phyloP scores from a whole-genome alignment of 2,113 vertebrate species.

The Dolichotis patagonum region DNA sequence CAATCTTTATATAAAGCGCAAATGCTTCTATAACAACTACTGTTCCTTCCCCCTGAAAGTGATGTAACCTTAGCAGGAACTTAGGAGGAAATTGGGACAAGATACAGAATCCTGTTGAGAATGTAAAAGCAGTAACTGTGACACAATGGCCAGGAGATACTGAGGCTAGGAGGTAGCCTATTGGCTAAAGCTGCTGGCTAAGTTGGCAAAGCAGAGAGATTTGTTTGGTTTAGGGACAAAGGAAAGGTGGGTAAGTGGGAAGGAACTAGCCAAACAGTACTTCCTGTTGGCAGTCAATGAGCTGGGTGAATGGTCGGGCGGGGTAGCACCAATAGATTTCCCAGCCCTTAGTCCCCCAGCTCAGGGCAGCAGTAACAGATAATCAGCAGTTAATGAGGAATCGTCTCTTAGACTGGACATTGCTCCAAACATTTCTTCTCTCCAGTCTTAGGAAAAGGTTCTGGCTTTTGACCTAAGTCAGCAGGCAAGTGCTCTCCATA shows the following conservation, averaged over 20 bases:
- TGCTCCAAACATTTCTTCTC: slow-evolving; percentile 47
- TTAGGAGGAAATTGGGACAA: slow-evolving; percentile 49
- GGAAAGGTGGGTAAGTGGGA: slow-evolving; percentile 24
- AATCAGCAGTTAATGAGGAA: slow-evolving; percentile 74
- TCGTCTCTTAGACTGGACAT: slow-evolving; percentile 62
- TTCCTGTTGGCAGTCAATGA: slow-evolving; percentile 77
- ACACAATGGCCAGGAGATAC: slow-evolving; percentile 52
- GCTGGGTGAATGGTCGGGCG: slow-evolving; percentile 68
- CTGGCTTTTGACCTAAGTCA: slow-evolving; percentile 63
- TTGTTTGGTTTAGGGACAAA: slow-evolving; percentile 66
- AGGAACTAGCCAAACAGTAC: slow-evolving; percentile 75
- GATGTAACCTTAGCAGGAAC: slow-evolving; percentile 61
- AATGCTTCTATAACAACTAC: slow-evolving; percentile 70
- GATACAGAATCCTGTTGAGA: slow-evolving; percentile 61
- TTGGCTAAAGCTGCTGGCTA: slow-evolving; percentile 65
- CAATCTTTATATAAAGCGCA: slow-evolving; percentile 77
- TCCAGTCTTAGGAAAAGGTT: slow-evolving; percentile 56
- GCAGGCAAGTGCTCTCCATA: slow-evolving; percentile 52
- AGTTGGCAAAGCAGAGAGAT: slow-evolving; percentile 77
- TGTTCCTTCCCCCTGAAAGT: slow-evolving; percentile 59
- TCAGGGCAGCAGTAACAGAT: slow-evolving; percentile 77
- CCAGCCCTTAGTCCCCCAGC: slow-evolving; percentile 73
- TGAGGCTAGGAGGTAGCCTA: slow-evolving; percentile 66
- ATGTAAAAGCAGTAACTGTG: slow-evolving; percentile 47
- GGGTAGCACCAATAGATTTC: slow-evolving; percentile 70